Percentiles rank a stretch among this genome's conserved stretches.
phyloP scores from a whole-genome alignment of 2,797 vertebrate species.

The Ceyx erithaca region DNA sequence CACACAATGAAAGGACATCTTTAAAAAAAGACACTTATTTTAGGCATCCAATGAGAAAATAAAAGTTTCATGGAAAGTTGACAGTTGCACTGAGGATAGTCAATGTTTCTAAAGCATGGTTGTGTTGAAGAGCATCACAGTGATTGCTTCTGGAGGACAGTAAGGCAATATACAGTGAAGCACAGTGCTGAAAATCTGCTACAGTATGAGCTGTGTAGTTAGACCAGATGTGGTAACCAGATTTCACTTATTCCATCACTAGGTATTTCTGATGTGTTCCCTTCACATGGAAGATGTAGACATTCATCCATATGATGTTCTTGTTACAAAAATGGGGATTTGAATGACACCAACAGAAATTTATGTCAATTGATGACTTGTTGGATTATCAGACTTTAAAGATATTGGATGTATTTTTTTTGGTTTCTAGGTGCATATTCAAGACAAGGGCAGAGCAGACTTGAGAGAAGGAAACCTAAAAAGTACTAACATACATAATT shows the following conservation, averaged over 20 bases:
- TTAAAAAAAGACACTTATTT: background rate
- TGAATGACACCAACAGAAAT: background rate
- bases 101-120: background rate
- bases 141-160: background rate
- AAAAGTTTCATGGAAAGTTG: background rate
- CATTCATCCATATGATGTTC: background rate
- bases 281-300: background rate
- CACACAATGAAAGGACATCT: background rate
- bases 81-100: rapidly evolving
- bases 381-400: background rate
- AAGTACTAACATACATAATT: background rate
- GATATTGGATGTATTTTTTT: background rate
- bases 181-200: background rate
- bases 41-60: background rate
- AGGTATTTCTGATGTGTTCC: background rate
- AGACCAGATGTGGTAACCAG: background rate
- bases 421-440: background rate
- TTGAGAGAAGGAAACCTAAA: background rate
- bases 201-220: background rate
- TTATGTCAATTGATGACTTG: background rate
- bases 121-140: background rate
- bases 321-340: background rate
- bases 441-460: background rate
- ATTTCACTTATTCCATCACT: background rate
- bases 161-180: background rate